Base-by-base conservation (phyloP, 2,113 vertebrate genomes). In the Hydrolagus affinis region DNA sequence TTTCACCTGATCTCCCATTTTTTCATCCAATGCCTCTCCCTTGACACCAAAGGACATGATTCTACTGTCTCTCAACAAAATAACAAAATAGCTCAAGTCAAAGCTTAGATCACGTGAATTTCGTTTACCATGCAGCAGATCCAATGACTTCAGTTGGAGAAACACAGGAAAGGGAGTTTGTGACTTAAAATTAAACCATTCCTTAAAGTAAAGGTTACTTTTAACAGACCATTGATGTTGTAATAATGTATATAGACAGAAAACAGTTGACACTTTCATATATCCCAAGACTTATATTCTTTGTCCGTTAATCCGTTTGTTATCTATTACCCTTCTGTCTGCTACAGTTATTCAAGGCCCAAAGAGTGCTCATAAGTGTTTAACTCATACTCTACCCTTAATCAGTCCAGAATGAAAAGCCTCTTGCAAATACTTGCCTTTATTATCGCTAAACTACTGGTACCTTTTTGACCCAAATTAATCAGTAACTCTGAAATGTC, bases 381-480 rank as follows among this genome's bases (percentile, higher is more conserved):
- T 32, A 83, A 30, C 78, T 83, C 28, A 66, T 83, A 66, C 78
- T 83, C 25, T 19, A 32, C 28, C 12, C 25, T 25, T 8, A 66
- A 64, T 30, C 78, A 44, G 44, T 44, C 44, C 44, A 44, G 44
- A 44, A 44, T 44, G 44, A 83, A 28, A 80, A 83, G 25, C 66
- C 62, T 10, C 59, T 83, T 68, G 28, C 78, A 32, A 83, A 66
- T 80, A 80, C 1, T 28, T 66, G 21, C 25, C 78, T 83, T 83
- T 17, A 32, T 83, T 83, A 83, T 83, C 62, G 11, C 17, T 66
- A 83, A 83, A 83, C 62, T 66, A 17, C 62, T 68, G 23, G 25
- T 83, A 83, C 62, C 78, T 83, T 32, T 83, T 83, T 83, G 78
- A 83, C 78, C 78, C 78, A 68, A 62, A 32, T 83, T 66, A 83